Evolutionary conservation across 2,888 invertebrate species (phyloP).

Genomic region (Perizoma flavofasciatum): DNA sequence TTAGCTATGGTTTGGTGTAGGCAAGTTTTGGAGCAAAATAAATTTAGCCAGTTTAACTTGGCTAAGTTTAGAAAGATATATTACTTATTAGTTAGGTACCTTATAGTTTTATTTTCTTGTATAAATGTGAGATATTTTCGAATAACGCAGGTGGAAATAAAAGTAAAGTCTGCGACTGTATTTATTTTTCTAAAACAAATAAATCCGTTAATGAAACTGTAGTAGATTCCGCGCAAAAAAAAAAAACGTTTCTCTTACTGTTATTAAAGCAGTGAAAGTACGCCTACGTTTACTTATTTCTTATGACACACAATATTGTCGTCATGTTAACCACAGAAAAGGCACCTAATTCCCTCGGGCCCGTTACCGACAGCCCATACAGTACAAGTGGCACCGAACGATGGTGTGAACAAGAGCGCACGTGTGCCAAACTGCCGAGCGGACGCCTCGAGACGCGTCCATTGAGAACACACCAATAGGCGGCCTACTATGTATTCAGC

Average conservation of each 20-base stretch:
- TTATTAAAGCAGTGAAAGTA: too few relatives aligned
- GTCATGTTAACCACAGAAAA: not conserved
- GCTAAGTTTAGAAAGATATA: too few relatives aligned
- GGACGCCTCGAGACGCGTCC: not conserved
- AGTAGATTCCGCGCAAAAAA: too few relatives aligned
- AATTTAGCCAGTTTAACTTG: too few relatives aligned
- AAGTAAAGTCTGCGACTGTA: too few relatives aligned
- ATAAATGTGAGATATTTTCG: too few relatives aligned
- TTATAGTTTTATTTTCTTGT: too few relatives aligned
- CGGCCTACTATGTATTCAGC: conserved; percentile 3
- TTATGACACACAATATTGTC: conserved; percentile 7
- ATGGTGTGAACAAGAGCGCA: conserved; percentile 3
- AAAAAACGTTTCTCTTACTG: too few relatives aligned
- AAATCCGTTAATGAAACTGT: too few relatives aligned
- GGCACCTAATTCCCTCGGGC: not conserved
- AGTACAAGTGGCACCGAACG: not conserved
- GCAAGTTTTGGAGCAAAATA: not conserved
- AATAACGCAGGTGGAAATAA: too few relatives aligned
- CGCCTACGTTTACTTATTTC: not conserved
- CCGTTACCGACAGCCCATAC: not conserved
- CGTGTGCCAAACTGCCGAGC: conserved; percentile 11
- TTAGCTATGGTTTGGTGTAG: conserved; percentile 3
- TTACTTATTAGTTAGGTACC: too few relatives aligned
- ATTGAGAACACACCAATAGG: conserved; percentile 10
- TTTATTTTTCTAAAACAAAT: too few relatives aligned